A percentile compares a stretch with the other conserved stretches of the same genome.
Evolutionary conservation across 1,140 invertebrate species (phyloP).

Genomic region (Drosophila pruinosa): DNA sequence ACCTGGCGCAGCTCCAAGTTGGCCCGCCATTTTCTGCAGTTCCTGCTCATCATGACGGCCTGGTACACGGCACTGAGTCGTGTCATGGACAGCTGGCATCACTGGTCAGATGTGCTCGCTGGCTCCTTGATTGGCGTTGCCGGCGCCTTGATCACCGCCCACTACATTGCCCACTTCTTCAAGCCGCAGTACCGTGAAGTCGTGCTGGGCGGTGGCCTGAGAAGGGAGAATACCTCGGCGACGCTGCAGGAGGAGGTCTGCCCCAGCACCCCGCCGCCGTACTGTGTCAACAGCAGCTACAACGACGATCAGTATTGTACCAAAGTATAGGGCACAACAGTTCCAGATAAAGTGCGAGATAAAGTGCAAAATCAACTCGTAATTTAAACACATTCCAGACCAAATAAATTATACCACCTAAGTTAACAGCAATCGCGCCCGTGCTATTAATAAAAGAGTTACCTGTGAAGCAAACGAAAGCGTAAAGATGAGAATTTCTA

Average conservation of each 20-base stretch:
- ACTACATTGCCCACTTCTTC: slow-evolving; percentile 62
- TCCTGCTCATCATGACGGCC: slow-evolving; percentile 85
- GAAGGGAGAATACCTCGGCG: slow-evolving; percentile 63
- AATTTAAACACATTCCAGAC: slow-evolving; percentile 52
- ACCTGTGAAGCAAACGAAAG: neutral
- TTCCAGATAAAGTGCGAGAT: neutral
- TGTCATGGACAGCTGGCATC: slow-evolving; percentile 79
- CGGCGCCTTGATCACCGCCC: slow-evolving; percentile 62
- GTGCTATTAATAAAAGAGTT: slow-evolving; percentile 19
- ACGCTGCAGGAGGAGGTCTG: slow-evolving; percentile 72
- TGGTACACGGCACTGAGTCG: slow-evolving; percentile 75
- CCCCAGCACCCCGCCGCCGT: slow-evolving; percentile 65
- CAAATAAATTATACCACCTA: neutral
- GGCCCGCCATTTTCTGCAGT: slow-evolving; percentile 89
- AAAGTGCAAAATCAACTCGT: slow-evolving; percentile 11
- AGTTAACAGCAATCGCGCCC: neutral
- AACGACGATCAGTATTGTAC: slow-evolving; percentile 68
- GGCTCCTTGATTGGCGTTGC: slow-evolving; percentile 62
- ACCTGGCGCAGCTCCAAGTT: slow-evolving; percentile 89
- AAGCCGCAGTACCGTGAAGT: slow-evolving; percentile 11
- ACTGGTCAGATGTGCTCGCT: slow-evolving; percentile 72
- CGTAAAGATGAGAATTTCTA: neutral
- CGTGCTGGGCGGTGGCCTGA: slow-evolving; percentile 28
- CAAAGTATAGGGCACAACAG: slow-evolving; percentile 40
- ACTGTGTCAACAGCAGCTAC: slow-evolving; percentile 53